Evolutionary conservation across 2,797 vertebrate species (phyloP), one percentile per base, ranked within the genome.

Genomic region (Epinephelus coioides): DNA sequence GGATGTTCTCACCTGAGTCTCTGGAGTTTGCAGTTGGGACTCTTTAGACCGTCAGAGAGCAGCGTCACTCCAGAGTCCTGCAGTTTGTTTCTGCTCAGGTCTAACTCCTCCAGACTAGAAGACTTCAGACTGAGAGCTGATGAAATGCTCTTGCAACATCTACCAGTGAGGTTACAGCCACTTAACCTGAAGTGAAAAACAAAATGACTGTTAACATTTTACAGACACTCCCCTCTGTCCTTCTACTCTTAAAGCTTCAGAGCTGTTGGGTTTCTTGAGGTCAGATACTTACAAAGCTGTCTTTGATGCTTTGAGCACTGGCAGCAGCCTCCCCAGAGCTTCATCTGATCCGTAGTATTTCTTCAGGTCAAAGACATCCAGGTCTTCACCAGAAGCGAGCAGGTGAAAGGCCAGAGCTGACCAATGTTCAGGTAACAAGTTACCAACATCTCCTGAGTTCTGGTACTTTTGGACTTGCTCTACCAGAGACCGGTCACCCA

Each of bases 381-480:
- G 54, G 2, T 69, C 23, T 6, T 84, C 77, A 21, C 54, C 18
- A 5, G 82, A 81, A 30, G 65, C 25, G 3, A 80, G 73, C 43
- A 84, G n/a, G 23, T 61, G 17, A 17, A 44, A 84, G 34, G 73
- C 78, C 64, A 84, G n/a, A 38, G 82, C 82, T 18, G 78, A 84
- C 77, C 77, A 80, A 4, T 84, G 82, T 61, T 59, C 13, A 12
- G 78, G 73, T 2, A 38, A 65, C 18, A 84, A 60, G 38, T 73
- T 56, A 15, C 19, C 21, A 12, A 77, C 23, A 23, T 84, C 64
- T 55, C 82, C 73, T 15, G 69, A 84, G 6, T 19, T 67, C 44
- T 53, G 57, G 63, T 79, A 73, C 27, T 1, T 54, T 23, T 63
- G 77, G 27, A 84, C 82, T 30, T 80, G 73, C 11, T 69, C 14